Evolutionary conservation across 2,888 invertebrate genomes (phyloP).

Genomic region (Tortricodes alternella): DNA sequence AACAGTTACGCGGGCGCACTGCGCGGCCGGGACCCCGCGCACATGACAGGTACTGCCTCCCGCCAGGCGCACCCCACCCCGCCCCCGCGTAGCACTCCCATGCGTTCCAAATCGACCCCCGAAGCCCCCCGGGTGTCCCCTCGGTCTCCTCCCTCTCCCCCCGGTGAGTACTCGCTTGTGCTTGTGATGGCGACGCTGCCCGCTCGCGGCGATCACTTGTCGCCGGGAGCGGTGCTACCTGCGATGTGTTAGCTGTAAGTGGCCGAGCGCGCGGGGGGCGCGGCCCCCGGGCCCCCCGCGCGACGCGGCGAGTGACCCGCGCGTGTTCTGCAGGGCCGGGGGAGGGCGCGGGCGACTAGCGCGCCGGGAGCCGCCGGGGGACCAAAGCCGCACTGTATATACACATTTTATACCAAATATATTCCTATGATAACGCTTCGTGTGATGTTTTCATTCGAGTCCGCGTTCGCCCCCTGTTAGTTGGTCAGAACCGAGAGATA

Average conservation of each 20-base stretch:
- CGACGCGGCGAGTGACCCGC: slow-evolving; percentile 14
- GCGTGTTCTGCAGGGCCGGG: slow-evolving; percentile 39
- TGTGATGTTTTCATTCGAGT: slow-evolving; percentile 29
- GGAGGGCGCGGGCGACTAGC: slow-evolving; percentile 31
- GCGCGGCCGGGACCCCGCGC: slow-evolving; percentile 91
- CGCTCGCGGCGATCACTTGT: slow-evolving; percentile 28
- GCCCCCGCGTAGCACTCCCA: slow-evolving; percentile 27
- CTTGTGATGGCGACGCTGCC: slow-evolving; percentile 24
- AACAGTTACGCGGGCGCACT: slow-evolving; percentile 94
- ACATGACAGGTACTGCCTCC: slow-evolving; percentile 91
- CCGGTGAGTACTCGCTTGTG: slow-evolving; percentile 17
- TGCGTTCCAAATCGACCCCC: slow-evolving; percentile 9
- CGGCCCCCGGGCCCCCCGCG: background rate
- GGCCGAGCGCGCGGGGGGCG: background rate
- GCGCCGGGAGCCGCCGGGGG: slow-evolving; percentile 2
- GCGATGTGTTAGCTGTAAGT: slow-evolving; percentile 8
- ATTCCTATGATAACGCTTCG: slow-evolving; percentile 30
- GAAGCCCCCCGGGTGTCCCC: background rate
- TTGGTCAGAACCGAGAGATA: background rate
- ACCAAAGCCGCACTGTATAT: slow-evolving; percentile 11
- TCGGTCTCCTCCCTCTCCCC: slow-evolving; percentile 4
- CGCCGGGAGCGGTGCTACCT: background rate
- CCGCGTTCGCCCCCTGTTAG: background rate
- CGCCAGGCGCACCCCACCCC: too few species aligned
- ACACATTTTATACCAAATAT: slow-evolving; percentile 30